These are phyloP conservation scores for Holothuria glaberrima DNA, from an alignment of 35 echinoderm and acorn worm genomes.

Conservation along the genomic window DNA sequence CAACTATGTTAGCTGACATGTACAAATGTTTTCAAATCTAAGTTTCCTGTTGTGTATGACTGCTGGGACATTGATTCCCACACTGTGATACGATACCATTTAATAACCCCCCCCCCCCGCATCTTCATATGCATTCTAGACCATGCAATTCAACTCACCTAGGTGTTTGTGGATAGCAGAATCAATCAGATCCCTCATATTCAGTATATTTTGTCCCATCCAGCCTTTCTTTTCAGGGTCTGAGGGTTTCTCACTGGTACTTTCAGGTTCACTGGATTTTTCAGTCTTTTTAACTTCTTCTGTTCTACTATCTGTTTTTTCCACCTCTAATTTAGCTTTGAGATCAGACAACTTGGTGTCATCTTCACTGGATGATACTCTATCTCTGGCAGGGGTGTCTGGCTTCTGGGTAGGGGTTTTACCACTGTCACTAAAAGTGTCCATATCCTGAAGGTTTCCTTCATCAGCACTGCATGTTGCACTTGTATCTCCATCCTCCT, in stretches of 20 bases:
- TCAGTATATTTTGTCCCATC: conserved; percentile 60
- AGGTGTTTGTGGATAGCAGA: conserved; percentile 94
- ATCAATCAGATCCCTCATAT: conserved; percentile 95
- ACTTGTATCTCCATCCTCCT: conserved; percentile 93
- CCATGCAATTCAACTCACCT: conserved; percentile 54
- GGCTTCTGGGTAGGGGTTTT: conserved; percentile 7
- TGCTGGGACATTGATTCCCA: no score
- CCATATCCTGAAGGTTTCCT: conserved; percentile 67
- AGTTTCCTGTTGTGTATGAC: no score
- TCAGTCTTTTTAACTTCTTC: conserved; percentile 27
- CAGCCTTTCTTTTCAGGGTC: conserved; percentile 15
- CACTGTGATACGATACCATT: no score
- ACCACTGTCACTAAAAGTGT: conserved; percentile 48
- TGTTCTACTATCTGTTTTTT: conserved; percentile 14
- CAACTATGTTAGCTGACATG: no score
- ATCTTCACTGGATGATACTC: conserved; percentile 86
- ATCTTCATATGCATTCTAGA: neutral
- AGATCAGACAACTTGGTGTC: conserved; percentile 53
- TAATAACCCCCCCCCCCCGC: no score
- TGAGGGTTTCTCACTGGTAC: neutral
- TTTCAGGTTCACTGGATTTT: neutral
- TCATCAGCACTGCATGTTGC: conserved; percentile 96
- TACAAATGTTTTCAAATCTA: no score
- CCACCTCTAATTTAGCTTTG: conserved; percentile 35
- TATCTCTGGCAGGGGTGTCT: conserved; percentile 33